Percentiles rank a stretch among this genome's conserved stretches.
Conservation (phyloP, 1,140 invertebrate species). For the Micrasema longulum region DNA sequence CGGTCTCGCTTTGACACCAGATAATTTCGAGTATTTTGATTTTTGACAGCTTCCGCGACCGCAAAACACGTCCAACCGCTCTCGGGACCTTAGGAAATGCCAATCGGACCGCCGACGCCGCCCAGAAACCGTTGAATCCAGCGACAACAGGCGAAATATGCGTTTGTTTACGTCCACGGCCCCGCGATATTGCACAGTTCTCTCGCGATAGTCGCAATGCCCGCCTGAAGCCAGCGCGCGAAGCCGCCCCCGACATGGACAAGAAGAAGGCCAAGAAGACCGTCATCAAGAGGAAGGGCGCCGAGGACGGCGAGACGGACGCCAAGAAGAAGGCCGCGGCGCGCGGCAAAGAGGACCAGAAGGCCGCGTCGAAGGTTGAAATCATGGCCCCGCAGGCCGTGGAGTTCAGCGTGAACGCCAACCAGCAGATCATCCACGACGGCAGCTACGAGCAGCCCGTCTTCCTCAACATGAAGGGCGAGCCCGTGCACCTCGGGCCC, state of each 20-base stretch:
- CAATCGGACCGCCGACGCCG: no score
- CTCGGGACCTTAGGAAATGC: no score
- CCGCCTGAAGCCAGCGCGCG: conserved; percentile 14
- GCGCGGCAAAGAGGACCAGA: conserved; percentile 57
- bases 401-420: conserved; percentile 63
- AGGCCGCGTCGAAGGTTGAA: conserved; percentile 59
- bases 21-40: conserved; percentile 9
- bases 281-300: conserved; percentile 66
- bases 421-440: conserved; percentile 63
- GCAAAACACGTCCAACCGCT: no score
- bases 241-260: conserved; percentile 60
- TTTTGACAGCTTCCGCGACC: conserved; percentile 11
- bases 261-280: conserved; percentile 67
- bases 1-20: conserved; percentile 2
- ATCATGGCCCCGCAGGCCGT: conserved; percentile 56
- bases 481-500: conserved; percentile 63
- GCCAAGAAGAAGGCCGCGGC: conserved; percentile 45
- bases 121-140: no score
- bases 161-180: conserved; percentile 31
- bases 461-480: conserved; percentile 53
- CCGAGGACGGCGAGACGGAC: conserved; percentile 55
- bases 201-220: background rate
- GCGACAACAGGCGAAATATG: conserved; percentile 38
- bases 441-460: conserved; percentile 59
- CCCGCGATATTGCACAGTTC: background rate